Percentiles rank a stretch among this genome's conserved stretches.
phyloP scores from a whole-genome alignment of 2,888 invertebrate species.

The Hanleya hanleyi region DNA sequence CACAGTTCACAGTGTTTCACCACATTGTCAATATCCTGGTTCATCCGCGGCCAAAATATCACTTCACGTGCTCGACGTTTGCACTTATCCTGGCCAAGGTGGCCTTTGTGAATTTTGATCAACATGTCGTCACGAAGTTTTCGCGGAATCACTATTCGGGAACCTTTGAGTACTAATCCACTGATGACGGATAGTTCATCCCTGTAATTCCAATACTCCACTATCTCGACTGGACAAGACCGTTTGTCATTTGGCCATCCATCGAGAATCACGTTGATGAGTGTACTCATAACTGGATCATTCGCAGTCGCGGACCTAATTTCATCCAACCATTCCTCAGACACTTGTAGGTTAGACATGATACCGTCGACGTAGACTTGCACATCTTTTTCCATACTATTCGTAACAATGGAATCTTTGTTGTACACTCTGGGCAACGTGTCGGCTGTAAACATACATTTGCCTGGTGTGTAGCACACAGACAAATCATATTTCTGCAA shows the following conservation, averaged over 20 bases:
- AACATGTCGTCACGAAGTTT: slow-evolving; percentile 14
- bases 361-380: slow-evolving; percentile 1
- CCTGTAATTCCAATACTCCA: slow-evolving; percentile 13
- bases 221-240: slow-evolving; percentile 1
- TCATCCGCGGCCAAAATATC: slow-evolving; percentile 28
- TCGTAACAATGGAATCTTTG: not conserved
- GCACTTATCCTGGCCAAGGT: slow-evolving; percentile 26
- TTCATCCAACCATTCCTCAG: slow-evolving; percentile 10
- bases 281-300: slow-evolving; percentile 3
- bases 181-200: slow-evolving; percentile 14
- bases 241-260: slow-evolving; percentile 20
- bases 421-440: slow-evolving; percentile 6
- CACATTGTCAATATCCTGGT: slow-evolving; percentile 1
- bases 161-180: slow-evolving; percentile 12
- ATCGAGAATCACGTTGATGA: slow-evolving; percentile 6
- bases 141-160: slow-evolving; percentile 17
- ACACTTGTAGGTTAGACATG: not conserved
- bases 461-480: slow-evolving; percentile 19
- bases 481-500: slow-evolving; percentile 24
- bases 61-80: slow-evolving; percentile 21
- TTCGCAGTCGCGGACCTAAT: slow-evolving; percentile 9
- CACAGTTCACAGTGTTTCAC: not conserved
- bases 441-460: slow-evolving; percentile 21
- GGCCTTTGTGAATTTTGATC: slow-evolving; percentile 18
- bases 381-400: slow-evolving; percentile 8